Evolutionary conservation across 2,113 vertebrate genomes (phyloP).

Genomic region (Clarias magur): DNA sequence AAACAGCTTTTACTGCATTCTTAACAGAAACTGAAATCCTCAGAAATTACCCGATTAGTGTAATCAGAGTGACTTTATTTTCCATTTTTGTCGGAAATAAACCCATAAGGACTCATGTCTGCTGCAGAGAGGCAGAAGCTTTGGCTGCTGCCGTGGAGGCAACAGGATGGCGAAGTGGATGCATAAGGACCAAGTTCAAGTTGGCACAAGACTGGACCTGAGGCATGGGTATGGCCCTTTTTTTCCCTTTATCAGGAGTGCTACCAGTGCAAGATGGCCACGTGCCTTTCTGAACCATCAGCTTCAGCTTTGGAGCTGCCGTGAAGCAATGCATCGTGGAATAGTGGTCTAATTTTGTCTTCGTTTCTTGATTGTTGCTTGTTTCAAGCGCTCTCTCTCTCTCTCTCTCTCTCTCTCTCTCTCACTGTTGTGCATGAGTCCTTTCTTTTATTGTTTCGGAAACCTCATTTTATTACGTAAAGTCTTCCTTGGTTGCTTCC

Average conservation of each 20-base stretch:
- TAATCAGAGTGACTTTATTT: constrained; percentile 66
- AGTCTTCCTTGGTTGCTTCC: constrained; percentile 79
- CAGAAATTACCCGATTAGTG: constrained; percentile 62
- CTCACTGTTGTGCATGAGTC: constrained; percentile 51
- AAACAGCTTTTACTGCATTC: constrained; percentile 64
- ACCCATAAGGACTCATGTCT: constrained; percentile 56
- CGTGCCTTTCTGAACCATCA: constrained; percentile 81
- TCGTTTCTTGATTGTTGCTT: constrained; percentile 71
- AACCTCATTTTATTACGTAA: constrained; percentile 65
- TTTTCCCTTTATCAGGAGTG: constrained; percentile 76
- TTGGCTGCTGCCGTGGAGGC: constrained; percentile 24
- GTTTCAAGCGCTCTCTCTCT: constrained; percentile 64
- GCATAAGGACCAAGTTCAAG: constrained; percentile 56
- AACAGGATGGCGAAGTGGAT: constrained; percentile 28
- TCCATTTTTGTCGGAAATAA: constrained; percentile 78
- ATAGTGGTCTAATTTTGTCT: constrained; percentile 71
- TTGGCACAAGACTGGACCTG: constrained; percentile 58
- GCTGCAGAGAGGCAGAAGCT: constrained; percentile 49
- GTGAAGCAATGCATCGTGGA: constrained; percentile 80
- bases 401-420: constrained; percentile 48
- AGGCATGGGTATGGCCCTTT: constrained; percentile 57
- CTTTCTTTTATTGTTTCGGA: constrained; percentile 61
- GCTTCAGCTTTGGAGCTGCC: constrained; percentile 73
- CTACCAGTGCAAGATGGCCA: constrained; percentile 76
- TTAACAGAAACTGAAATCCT: constrained; percentile 69